Percentiles rank a stretch among this genome's conserved stretches.
Conservation (phyloP, 2,113 vertebrate genomes). For the Picathartes gymnocephalus region DNA sequence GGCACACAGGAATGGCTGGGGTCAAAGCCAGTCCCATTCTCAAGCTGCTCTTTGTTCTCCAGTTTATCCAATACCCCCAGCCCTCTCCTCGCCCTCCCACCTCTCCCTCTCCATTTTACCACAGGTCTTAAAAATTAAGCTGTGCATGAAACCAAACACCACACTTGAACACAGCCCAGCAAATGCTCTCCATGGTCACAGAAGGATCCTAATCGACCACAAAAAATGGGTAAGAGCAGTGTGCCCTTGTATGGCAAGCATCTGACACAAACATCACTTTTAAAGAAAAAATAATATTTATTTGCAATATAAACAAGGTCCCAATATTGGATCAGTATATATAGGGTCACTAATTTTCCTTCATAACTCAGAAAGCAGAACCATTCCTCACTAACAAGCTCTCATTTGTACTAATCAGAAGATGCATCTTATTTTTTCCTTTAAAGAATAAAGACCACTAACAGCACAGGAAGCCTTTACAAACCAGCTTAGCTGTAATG, state of each 20-base stretch:
- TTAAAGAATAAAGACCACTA: constrained; percentile 74
- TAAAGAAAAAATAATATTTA: constrained; percentile 99
- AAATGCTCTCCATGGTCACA: constrained; percentile 31
- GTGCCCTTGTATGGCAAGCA: constrained; percentile 8
- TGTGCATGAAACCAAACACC: constrained; percentile 45
- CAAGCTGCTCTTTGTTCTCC: constrained; percentile 31
- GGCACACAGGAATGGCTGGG: not conserved
- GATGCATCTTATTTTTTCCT: constrained; percentile 76
- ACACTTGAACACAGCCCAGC: constrained; percentile 26
- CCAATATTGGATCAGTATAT: constrained; percentile 85
- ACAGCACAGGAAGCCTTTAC: constrained; percentile 87
- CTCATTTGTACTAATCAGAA: constrained; percentile 81
- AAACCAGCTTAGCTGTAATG: constrained; percentile 85
- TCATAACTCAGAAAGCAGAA: constrained; percentile 90
- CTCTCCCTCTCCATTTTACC: constrained; percentile 22
- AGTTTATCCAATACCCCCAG: constrained; percentile 18
- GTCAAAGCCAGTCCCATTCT: constrained; percentile 3
- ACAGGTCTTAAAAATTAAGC: constrained; percentile 60
- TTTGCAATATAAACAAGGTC: constrained; percentile 99
- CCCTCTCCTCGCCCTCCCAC: not conserved
- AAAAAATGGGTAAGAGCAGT: not conserved
- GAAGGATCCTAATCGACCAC: not conserved
- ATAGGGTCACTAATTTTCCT: constrained; percentile 88
- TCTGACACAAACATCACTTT: constrained; percentile 60
- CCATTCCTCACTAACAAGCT: constrained; percentile 83